Evolutionary conservation across 2,888 invertebrate species (phyloP), one percentile per base, ranked within the genome.

Genomic region (Malthinus flaveolus): DNA sequence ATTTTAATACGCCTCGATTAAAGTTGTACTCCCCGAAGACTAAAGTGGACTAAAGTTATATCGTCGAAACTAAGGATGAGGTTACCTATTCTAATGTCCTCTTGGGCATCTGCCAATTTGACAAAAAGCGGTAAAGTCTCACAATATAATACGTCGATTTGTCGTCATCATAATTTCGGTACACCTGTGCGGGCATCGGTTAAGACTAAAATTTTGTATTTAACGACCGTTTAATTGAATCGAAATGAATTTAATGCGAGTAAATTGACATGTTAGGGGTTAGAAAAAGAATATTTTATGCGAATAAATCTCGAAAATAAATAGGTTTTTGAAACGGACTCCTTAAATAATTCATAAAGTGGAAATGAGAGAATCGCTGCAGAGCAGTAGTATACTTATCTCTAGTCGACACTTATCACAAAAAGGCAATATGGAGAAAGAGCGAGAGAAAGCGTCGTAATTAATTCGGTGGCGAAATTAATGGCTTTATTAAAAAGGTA

Each of bases 401-500:
- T 39, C 31, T 32, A 39, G 39, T 39, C 39, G 37, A 39, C 39
- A 39, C 49, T 49, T 31, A 37, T 49, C 37, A 33, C 33, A 46
- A 32, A 44, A 32, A 6, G 46, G 32, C 46, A 46, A 32, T 33
- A 32, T 33, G 12, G 34, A 51, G 42, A 42, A 23, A 5, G 23
- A 23, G 32, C 15, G 42, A 32, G 33, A 23, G 23, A 37, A 10
- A 31, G 49, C 10, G 9, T 32, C 34, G 45, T 36, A 35, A 52
- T 52, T 52, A 46, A 46, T 51, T 52, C 52, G 31, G 32, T 34
- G 45, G 45, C 12, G 8, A 42, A 42, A 42, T 42, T 42, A 42
- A 23, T 42, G 15, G 52, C 45, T 52, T 52, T 52, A 52, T 52
- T 52, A 52, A 52, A 52, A 52, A 52, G 46, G 45, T 33, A 35